Conservation (phyloP, 2,797 vertebrate species). For the Octomys mimax region DNA sequence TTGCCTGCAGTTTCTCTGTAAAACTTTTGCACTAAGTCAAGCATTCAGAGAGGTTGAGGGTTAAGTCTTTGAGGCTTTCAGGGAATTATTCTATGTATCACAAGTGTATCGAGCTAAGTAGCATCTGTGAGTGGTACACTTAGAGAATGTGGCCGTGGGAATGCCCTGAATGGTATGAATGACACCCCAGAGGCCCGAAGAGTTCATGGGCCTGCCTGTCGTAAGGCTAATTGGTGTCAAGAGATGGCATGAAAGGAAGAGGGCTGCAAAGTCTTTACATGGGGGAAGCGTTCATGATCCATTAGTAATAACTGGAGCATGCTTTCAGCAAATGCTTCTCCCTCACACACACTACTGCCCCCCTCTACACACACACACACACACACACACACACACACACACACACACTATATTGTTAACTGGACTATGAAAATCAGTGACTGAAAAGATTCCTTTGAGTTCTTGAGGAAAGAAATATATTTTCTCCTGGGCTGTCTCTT, state of each 20-base stretch:
- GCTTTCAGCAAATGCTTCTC: neutral
- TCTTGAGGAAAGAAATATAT: conserved; percentile 10
- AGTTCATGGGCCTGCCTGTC: conserved; percentile 35
- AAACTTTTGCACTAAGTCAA: neutral
- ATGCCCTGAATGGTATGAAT: neutral
- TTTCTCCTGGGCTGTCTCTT: neutral
- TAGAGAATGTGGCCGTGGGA: neutral
- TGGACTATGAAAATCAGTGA: neutral
- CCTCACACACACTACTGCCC: too few relatives aligned
- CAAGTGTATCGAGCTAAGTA: conserved; percentile 52
- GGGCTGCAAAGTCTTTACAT: conserved; percentile 19
- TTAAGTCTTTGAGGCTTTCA: conserved; percentile 61
- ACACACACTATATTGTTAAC: neutral
- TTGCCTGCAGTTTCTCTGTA: neutral
- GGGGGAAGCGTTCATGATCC: conserved; percentile 43
- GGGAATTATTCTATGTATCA: conserved; percentile 45
- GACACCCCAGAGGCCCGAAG: conserved; percentile 24
- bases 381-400: neutral
- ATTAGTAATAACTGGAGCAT: conserved; percentile 46
- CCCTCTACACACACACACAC: too few relatives aligned
- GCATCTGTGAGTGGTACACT: neutral
- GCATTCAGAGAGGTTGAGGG: neutral
- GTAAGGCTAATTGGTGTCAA: conserved; percentile 8
- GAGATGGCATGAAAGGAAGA: conserved; percentile 34
- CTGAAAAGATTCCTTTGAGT: conserved; percentile 16